These are phyloP conservation scores for Takifugu ocellatus DNA, from an alignment of 2,797 vertebrate genomes.

Conservation along the genomic window DNA sequence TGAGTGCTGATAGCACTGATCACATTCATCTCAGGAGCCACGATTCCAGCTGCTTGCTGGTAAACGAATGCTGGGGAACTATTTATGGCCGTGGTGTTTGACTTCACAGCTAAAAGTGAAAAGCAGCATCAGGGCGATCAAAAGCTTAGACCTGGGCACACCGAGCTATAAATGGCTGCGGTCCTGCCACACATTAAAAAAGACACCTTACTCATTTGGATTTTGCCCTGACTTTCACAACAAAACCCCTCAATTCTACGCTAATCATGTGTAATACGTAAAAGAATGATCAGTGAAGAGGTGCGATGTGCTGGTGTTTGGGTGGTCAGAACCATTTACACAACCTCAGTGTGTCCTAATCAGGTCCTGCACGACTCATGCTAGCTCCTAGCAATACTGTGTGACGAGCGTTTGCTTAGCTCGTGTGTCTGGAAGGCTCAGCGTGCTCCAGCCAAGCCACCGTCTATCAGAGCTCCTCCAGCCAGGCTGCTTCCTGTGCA, in stretches of 20 bases:
- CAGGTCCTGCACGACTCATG: not conserved
- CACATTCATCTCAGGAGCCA: not conserved
- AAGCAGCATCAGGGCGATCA: slow-evolving; percentile 4
- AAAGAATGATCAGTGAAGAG: too few species aligned
- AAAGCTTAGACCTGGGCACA: slow-evolving; percentile 11
- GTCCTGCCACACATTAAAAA: slow-evolving; percentile 11
- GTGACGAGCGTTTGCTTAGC: not conserved
- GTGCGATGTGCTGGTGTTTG: too few species aligned
- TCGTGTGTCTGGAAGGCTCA: not conserved
- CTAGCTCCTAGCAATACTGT: not conserved
- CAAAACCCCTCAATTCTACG: not conserved
- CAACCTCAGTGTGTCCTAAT: too few species aligned
- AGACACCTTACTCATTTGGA: slow-evolving; percentile 7
- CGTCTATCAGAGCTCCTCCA: not conserved
- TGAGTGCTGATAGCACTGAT: too few species aligned
- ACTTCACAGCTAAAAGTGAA: slow-evolving; percentile 14
- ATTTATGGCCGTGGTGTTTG: slow-evolving; percentile 10
- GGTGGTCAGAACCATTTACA: too few species aligned
- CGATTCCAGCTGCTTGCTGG: not conserved
- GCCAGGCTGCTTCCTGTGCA: too few species aligned
- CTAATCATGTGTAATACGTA: not conserved
- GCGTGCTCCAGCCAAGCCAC: not conserved
- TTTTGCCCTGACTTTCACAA: not conserved
- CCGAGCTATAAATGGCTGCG: slow-evolving; percentile 23
- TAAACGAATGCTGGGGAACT: slow-evolving; percentile 3